Conservation (phyloP, 2,113 vertebrate genomes). For the Heterocephalus glaber region DNA sequence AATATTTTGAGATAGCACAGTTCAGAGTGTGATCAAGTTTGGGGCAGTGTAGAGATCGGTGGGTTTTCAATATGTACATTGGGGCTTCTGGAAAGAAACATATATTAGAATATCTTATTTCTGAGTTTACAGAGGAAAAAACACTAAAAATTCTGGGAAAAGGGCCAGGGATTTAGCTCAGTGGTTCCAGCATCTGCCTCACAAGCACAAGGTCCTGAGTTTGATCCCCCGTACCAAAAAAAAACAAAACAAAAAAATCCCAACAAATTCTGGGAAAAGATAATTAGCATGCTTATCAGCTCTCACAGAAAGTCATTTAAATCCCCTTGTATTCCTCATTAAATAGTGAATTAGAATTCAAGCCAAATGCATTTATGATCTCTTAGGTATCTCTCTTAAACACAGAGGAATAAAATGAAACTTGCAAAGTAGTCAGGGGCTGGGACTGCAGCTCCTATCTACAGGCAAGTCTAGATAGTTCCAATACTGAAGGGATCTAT, state of each 20-base stretch:
- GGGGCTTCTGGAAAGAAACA: neutral
- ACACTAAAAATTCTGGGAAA: neutral
- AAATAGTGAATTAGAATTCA: slow-evolving; percentile 30
- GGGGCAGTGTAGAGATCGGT: neutral
- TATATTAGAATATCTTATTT: neutral
- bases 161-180: too few relatives aligned
- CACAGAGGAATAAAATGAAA: slow-evolving; percentile 53
- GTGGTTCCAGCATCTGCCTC: too few relatives aligned
- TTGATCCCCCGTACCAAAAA: too few relatives aligned
- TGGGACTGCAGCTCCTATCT: neutral
- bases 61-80: neutral
- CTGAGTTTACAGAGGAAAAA: slow-evolving; percentile 18
- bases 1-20: neutral
- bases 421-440: neutral
- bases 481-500: neutral
- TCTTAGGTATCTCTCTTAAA: slow-evolving; percentile 20
- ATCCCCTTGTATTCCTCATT: neutral
- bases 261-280: neutral
- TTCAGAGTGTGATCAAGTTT: neutral
- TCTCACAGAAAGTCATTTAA: slow-evolving; percentile 49
- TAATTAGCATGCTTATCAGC: neutral
- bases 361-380: neutral
- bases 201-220: too few relatives aligned
- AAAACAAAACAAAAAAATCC: too few relatives aligned
- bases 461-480: neutral